phyloP scores from a whole-genome alignment of 2,113 vertebrate species.

The Scomber colias region DNA sequence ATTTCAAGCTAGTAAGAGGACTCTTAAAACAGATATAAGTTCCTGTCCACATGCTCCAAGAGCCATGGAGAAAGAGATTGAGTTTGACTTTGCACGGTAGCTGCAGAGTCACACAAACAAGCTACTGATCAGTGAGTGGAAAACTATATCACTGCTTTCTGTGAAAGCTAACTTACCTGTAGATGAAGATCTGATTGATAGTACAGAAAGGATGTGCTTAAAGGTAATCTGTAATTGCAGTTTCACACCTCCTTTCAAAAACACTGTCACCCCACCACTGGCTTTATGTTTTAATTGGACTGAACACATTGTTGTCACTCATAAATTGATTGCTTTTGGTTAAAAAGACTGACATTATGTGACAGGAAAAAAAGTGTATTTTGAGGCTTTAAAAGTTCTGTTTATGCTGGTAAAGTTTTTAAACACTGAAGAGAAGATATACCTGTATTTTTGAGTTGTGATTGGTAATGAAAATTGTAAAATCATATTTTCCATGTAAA shows the following conservation, averaged over 20 bases:
- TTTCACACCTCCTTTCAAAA: slow-evolving; percentile 51
- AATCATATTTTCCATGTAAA: slow-evolving; percentile 65
- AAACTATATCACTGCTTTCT: slow-evolving; percentile 75
- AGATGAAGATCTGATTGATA: slow-evolving; percentile 61
- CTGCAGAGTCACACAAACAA: slow-evolving; percentile 52
- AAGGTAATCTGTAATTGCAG: slow-evolving; percentile 62
- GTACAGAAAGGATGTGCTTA: slow-evolving; percentile 51
- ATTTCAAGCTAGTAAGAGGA: slow-evolving; percentile 51
- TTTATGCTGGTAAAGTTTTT: slow-evolving; percentile 62
- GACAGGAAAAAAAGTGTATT: slow-evolving; percentile 44
- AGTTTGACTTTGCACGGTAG: slow-evolving; percentile 54
- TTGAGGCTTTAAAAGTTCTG: slow-evolving; percentile 64
- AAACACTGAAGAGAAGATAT: slow-evolving; percentile 65
- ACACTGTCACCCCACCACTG: slow-evolving; percentile 66
- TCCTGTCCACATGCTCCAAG: slow-evolving; percentile 47
- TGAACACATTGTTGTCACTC: slow-evolving; percentile 55
- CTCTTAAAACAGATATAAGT: slow-evolving; percentile 40
- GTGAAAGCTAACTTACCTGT: slow-evolving; percentile 79
- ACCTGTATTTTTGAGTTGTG: slow-evolving; percentile 57
- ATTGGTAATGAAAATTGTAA: slow-evolving; percentile 42
- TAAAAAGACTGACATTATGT: slow-evolving; percentile 67
- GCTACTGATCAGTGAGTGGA: slow-evolving; percentile 72
- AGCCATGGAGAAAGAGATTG: slow-evolving; percentile 38
- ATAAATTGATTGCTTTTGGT: slow-evolving; percentile 48
- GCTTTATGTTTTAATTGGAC: slow-evolving; percentile 57